Evolutionary conservation across 2,888 invertebrate genomes (phyloP).

Genomic region (Clostera curtula): DNA sequence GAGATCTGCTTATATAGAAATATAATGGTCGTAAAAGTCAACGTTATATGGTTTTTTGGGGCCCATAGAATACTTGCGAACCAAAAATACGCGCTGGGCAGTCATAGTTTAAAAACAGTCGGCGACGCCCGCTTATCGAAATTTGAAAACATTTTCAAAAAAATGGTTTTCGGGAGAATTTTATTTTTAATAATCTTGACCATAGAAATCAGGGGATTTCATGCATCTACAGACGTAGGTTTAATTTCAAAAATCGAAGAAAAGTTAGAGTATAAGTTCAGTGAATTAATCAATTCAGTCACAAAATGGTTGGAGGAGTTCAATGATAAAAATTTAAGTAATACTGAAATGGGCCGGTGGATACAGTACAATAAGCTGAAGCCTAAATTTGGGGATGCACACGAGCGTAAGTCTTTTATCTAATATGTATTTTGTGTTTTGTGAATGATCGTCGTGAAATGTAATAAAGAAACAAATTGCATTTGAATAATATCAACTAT

Average conservation of each 20-base stretch:
- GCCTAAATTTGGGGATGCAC: constrained; percentile 24
- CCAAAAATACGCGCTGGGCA: constrained; percentile 14
- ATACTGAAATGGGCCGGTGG: constrained; percentile 40
- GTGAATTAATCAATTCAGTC: constrained; percentile 26
- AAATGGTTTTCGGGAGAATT: constrained; percentile 16
- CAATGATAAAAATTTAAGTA: constrained; percentile 47
- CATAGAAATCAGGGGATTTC: constrained; percentile 7
- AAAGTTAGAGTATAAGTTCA: constrained; percentile 33
- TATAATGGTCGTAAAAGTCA: not conserved
- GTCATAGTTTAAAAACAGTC: constrained; percentile 26
- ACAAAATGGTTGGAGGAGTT: constrained; percentile 38
- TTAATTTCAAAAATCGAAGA: too few relatives aligned
- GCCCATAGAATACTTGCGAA: constrained; percentile 5
- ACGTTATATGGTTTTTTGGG: not conserved
- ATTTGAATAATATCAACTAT: too few relatives aligned
- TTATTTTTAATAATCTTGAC: constrained; percentile 11
- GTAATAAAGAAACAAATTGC: too few relatives aligned
- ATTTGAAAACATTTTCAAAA: constrained; percentile 22
- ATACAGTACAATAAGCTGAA: constrained; percentile 49
- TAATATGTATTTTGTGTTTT: too few relatives aligned
- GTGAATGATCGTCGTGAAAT: too few relatives aligned
- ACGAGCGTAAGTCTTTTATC: constrained; percentile 31
- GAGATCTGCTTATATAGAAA: not conserved
- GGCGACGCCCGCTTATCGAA: constrained; percentile 26
- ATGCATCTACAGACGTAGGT: constrained; percentile 7